Percentiles rank a stretch among this genome's conserved stretches.
Evolutionary conservation across 37 sponge, comb jelly and placozoan genomes (phyloP).

Genomic region (Theonella swinhoei): DNA sequence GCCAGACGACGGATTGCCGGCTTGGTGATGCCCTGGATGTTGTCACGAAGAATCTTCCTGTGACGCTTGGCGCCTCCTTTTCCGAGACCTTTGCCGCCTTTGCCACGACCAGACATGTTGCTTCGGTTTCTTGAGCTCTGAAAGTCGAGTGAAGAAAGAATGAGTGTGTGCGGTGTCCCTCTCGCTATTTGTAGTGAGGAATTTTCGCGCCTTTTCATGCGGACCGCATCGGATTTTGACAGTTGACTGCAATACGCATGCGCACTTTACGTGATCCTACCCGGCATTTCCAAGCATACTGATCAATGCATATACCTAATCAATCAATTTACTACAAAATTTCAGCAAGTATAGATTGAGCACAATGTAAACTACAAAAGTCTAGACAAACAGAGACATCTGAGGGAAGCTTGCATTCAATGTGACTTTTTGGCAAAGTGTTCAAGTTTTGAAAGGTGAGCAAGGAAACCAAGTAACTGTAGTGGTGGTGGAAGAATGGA

Average conservation of each 20-base stretch:
- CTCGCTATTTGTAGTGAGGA: neutral
- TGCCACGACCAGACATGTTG: conserved; percentile 95
- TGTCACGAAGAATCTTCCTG: conserved; percentile 98
- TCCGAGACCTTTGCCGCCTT: conserved; percentile 98
- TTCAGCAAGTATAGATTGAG: neutral
- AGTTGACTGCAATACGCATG: neutral
- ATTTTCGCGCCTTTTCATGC: neutral
- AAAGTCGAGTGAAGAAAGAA: neutral
- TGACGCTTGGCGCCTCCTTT: conserved; percentile 99
- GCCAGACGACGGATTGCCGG: conserved; percentile 98
- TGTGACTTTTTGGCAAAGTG: neutral
- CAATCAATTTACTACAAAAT: too few species aligned
- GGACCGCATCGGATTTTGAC: neutral
- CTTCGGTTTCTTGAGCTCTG: neutral
- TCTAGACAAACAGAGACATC: neutral
- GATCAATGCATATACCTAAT: too few species aligned
- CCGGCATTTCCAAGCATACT: too few species aligned
- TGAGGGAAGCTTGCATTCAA: neutral
- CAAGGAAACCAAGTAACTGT: neutral
- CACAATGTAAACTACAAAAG: neutral
- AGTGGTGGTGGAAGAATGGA: neutral
- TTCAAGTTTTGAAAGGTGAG: neutral
- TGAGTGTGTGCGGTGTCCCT: neutral
- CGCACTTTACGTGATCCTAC: too few species aligned
- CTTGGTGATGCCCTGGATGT: conserved; percentile 99